Evolutionary conservation across 2,113 vertebrate genomes (phyloP).

Genomic region (Scartelaos histophorus): DNA sequence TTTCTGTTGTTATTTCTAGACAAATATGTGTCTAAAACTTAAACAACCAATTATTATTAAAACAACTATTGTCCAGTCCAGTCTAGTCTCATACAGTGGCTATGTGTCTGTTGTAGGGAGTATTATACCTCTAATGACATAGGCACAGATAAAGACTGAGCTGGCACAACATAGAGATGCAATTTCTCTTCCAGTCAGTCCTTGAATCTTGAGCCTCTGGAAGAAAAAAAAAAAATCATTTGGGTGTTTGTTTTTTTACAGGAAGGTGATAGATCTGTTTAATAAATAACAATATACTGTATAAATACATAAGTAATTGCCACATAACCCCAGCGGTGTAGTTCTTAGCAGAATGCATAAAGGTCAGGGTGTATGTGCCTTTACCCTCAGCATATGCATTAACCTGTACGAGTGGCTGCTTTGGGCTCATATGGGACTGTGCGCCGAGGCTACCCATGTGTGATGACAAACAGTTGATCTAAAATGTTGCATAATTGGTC

Average conservation of each 20-base stretch:
- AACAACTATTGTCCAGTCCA: no score
- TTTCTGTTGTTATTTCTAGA: no score
- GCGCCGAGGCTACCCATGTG: slow-evolving; percentile 4
- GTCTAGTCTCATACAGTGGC: no score
- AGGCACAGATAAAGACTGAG: no score
- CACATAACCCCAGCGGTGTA: background rate
- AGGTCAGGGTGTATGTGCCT: background rate
- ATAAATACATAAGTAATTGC: background rate
- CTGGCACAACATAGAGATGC: no score
- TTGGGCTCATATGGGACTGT: slow-evolving; percentile 14
- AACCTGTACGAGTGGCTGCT: slow-evolving; percentile 11
- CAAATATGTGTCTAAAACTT: no score
- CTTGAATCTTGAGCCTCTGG: background rate
- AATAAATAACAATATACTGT: background rate
- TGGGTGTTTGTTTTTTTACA: no score
- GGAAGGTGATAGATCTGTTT: no score
- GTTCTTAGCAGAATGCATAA: background rate
- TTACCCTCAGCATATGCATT: slow-evolving; percentile 1
- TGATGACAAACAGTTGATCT: slow-evolving; percentile 15
- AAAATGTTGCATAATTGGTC: slow-evolving; percentile 33
- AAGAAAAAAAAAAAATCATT: background rate
- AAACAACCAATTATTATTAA: no score
- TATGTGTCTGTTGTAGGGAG: no score
- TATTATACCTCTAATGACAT: no score
- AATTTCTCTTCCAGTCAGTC: no score